phyloP scores from a whole-genome alignment of 2,113 vertebrate genomes.

The Amia ocellicauda region DNA sequence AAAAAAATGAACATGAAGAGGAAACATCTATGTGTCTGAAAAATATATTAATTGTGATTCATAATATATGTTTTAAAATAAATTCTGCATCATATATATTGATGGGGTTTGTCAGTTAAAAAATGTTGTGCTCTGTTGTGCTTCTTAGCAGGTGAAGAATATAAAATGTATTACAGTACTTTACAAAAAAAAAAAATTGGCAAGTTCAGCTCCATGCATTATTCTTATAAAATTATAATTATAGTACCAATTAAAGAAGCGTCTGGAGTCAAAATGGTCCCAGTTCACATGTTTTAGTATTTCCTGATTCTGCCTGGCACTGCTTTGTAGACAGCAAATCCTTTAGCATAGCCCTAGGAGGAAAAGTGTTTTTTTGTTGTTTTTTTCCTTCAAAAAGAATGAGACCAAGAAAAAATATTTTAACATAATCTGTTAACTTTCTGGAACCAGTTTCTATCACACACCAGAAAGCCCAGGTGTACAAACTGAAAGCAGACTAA shows the following conservation, averaged over 20 bases:
- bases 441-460: not conserved
- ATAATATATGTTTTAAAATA: too few species aligned
- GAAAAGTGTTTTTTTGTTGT: slow-evolving; percentile 17
- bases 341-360: slow-evolving; percentile 22
- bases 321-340: slow-evolving; percentile 23
- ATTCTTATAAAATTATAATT: slow-evolving; percentile 24
- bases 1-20: too few species aligned
- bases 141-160: too few species aligned
- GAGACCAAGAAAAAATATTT: slow-evolving; percentile 17
- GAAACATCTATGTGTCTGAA: too few species aligned
- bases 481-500: slow-evolving; percentile 14
- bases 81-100: too few species aligned
- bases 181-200: too few species aligned
- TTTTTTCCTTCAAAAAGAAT: slow-evolving; percentile 16
- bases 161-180: too few species aligned
- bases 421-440: slow-evolving; percentile 15
- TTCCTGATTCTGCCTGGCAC: slow-evolving; percentile 10
- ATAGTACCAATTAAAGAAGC: slow-evolving; percentile 20
- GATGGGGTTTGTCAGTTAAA: too few species aligned
- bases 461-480: not conserved
- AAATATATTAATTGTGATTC: too few species aligned
- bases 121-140: too few species aligned
- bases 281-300: slow-evolving; percentile 15
- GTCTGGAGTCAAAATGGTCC: slow-evolving; percentile 17
- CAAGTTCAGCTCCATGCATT: slow-evolving; percentile 19